Conservation (phyloP, 1,140 invertebrate species). For the Phymastichus coffea region DNA sequence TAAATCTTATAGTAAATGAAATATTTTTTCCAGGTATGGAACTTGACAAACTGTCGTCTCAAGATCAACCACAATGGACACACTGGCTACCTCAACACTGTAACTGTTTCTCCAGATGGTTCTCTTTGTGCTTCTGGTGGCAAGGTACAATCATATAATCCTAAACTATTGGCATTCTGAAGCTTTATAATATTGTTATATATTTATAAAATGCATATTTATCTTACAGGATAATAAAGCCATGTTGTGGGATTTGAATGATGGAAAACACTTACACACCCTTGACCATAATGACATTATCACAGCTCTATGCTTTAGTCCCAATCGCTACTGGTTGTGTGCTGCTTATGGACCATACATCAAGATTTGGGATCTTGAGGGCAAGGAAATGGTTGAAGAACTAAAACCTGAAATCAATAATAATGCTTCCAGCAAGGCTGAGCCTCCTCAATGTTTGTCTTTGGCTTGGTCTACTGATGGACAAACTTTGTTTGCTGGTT, state of each 20-base stretch:
- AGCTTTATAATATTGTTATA: background rate
- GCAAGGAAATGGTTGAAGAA: slow-evolving; percentile 99
- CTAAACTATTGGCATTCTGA: background rate
- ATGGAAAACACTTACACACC: slow-evolving; percentile 99
- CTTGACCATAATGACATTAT: slow-evolving; percentile 98
- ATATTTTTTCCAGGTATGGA: slow-evolving; percentile 84
- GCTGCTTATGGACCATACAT: slow-evolving; percentile 98
- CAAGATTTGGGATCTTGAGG: slow-evolving; percentile 99
- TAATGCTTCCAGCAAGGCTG: slow-evolving; percentile 72
- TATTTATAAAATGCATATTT: slow-evolving; percentile 18
- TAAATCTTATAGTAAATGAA: no score
- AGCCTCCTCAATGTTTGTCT: slow-evolving; percentile 94
- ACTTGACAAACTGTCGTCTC: slow-evolving; percentile 96
- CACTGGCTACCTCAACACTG: slow-evolving; percentile 95
- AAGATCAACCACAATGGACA: slow-evolving; percentile 99
- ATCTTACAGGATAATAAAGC: slow-evolving; percentile 87
- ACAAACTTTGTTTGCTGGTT: slow-evolving; percentile 98
- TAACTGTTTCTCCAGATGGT: slow-evolving; percentile 99
- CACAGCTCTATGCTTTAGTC: slow-evolving; percentile 97
- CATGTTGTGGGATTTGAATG: slow-evolving; percentile 99
- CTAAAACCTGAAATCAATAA: slow-evolving; percentile 88
- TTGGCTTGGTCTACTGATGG: slow-evolving; percentile 99
- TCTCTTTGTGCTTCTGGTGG: slow-evolving; percentile 99
- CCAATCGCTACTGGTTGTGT: slow-evolving; percentile 99
- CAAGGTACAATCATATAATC: slow-evolving; percentile 67